Percentiles rank a stretch among this genome's conserved stretches.
Evolutionary conservation across 2,888 invertebrate species (phyloP).

Genomic region (Aphrophora alni): DNA sequence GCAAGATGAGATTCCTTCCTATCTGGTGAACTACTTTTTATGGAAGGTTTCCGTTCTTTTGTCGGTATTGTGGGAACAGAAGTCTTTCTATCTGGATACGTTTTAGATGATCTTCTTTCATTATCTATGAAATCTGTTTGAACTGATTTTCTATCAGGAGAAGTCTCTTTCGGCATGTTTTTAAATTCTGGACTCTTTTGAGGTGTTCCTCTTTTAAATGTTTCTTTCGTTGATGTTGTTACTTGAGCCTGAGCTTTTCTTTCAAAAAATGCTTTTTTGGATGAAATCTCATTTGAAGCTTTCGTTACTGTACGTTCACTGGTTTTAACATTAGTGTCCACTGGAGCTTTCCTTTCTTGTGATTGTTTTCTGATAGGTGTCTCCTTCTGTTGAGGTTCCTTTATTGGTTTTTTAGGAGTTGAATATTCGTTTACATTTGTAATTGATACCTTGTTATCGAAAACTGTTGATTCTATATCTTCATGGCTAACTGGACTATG

Average conservation of each 20-base stretch:
- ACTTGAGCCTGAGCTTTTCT: slow-evolving; percentile 44
- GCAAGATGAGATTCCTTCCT: slow-evolving; percentile 23
- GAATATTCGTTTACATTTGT: slow-evolving; percentile 12
- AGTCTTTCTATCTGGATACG: slow-evolving; percentile 33
- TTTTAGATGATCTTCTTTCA: slow-evolving; percentile 23
- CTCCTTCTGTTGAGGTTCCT: background rate
- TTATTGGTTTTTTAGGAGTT: slow-evolving; percentile 32
- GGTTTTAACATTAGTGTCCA: slow-evolving; percentile 17
- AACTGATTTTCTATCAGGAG: slow-evolving; percentile 29
- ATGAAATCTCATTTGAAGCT: slow-evolving; percentile 43
- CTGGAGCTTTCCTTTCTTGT: background rate
- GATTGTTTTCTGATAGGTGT: slow-evolving; percentile 14
- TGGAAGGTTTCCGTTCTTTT: slow-evolving; percentile 35
- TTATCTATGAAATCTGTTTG: slow-evolving; percentile 29
- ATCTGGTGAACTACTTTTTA: slow-evolving; percentile 37
- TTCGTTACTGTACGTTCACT: slow-evolving; percentile 12
- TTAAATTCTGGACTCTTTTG: slow-evolving; percentile 22
- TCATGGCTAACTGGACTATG: background rate
- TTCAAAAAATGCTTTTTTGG: slow-evolving; percentile 48
- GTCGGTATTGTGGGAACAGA: slow-evolving; percentile 30
- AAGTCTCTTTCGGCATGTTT: slow-evolving; percentile 34
- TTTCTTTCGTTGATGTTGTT: slow-evolving; percentile 31
- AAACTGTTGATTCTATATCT: background rate
- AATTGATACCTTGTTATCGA: slow-evolving; percentile 25
- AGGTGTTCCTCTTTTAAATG: slow-evolving; percentile 3